Base-by-base conservation (phyloP, 1,140 invertebrate genomes). In the Geopemphigus sp. region DNA sequence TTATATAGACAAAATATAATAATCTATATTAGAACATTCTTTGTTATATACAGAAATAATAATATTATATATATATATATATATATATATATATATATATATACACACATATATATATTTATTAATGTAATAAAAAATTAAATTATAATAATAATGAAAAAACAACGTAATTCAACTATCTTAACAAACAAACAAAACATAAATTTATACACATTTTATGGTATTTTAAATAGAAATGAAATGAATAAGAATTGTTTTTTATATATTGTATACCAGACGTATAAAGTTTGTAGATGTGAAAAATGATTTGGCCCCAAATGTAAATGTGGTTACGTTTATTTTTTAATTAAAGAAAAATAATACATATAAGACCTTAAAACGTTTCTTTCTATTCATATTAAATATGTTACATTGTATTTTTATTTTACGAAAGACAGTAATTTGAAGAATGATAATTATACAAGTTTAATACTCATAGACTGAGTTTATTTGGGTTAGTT, bases 131-230 rank as follows among this genome's bases (percentile, higher is more conserved):
- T 39, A 39, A 59, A 78, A 47, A 78, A 24, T 78, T 26, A 78
- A 47, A 78, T 29, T 72, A 78, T 39, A 22, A 76, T 61, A 78
- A 78, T 78, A 78, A 50, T 50, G 14, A 50, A 78, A 63, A 78
- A 78, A 76, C 74, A 78, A 78, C 74, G 61, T 78, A 78, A 78
- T 78, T 78, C 24, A 78, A 78, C 74, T 78, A 78, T 78, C 74
- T 78, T 78, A 78, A 78, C 74, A 78, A 63, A 78, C 57, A 78
- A 78, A 78, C 24, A 61, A 78, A 78, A 78, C 74, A 78, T 78
- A 24, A 59, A 50, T 63, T 76, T 59, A 78, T 29, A 78, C 74
- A 78, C 26, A 78, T 63, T 26, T 47, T 24, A 39, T 78, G 74
- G 56, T 22, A 50, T 78, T 61, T 50, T 29, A 22, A 50, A 50